Percentiles rank a stretch among this genome's conserved stretches.
phyloP scores from a whole-genome alignment of 2,888 invertebrate species.

The Crossocerus cetratus region DNA sequence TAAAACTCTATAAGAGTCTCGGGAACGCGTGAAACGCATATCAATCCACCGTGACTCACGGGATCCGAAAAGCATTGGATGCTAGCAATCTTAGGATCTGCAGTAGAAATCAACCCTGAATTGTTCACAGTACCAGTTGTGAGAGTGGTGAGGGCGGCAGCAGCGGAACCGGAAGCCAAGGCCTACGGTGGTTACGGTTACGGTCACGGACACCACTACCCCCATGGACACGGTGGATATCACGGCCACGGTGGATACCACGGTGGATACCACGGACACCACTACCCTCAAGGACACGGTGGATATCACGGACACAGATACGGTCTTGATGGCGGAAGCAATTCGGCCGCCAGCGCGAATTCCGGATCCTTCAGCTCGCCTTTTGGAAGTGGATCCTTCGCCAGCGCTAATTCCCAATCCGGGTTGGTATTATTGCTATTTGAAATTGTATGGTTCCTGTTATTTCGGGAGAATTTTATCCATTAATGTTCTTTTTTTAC shows the following conservation, averaged over 20 bases:
- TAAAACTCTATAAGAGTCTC: too few species aligned
- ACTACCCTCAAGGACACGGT: conserved; percentile 1
- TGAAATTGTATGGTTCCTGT: too few species aligned
- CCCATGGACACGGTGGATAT: conserved; percentile 28
- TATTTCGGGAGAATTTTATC: too few species aligned
- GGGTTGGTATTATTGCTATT: too few species aligned
- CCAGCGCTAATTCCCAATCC: conserved; percentile 25
- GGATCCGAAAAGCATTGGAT: too few species aligned
- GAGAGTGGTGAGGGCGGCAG: conserved; percentile 46
- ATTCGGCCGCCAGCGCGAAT: conserved; percentile 36
- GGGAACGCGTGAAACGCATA: too few species aligned
- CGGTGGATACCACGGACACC: conserved; percentile 31
- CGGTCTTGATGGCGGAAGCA: conserved; percentile 10
- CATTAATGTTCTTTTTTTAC: too few species aligned
- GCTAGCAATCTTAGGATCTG: too few species aligned
- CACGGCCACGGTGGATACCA: conserved; percentile 35
- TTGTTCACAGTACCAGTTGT: neutral
- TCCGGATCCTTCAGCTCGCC: conserved; percentile 58
- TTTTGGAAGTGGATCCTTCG: conserved; percentile 56
- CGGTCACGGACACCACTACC: conserved; percentile 31
- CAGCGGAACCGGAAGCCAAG: conserved; percentile 32
- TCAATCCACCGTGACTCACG: too few species aligned
- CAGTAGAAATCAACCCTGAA: too few species aligned
- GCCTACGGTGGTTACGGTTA: conserved; percentile 7
- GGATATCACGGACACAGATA: conserved; percentile 29